A percentile compares a stretch with the other conserved stretches of the same genome.
Evolutionary conservation across 1,140 invertebrate genomes (phyloP).

Genomic region (Neomicropteryx cornuta): DNA sequence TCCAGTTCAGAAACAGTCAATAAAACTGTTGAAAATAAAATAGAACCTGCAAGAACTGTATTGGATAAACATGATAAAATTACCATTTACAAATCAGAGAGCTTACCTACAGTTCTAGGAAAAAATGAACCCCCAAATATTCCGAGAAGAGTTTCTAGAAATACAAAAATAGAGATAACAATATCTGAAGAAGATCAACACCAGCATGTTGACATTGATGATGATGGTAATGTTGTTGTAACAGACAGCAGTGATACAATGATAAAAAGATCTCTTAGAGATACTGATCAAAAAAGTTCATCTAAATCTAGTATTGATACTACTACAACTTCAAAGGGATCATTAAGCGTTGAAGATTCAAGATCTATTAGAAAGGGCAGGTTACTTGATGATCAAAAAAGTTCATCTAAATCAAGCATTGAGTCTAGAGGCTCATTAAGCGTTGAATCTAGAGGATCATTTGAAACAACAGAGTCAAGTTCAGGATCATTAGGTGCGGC

Average conservation of each 20-base stretch:
- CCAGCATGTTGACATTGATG: conserved; percentile 37
- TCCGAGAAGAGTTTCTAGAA: conserved; percentile 23
- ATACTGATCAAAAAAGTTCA: conserved; percentile 36
- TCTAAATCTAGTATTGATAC: conserved; percentile 37
- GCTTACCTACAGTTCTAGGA: too few relatives aligned
- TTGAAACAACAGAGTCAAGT: conserved; percentile 61
- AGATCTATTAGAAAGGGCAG: conserved; percentile 32
- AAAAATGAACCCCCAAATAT: conserved; percentile 11
- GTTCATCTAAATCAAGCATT: conserved; percentile 47
- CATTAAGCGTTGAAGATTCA: conserved; percentile 37
- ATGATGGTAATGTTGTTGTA: conserved; percentile 34
- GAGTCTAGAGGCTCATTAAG: conserved; percentile 47
- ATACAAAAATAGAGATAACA: conserved; percentile 39
- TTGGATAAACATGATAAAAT: too few relatives aligned
- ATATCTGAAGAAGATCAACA: conserved; percentile 41
- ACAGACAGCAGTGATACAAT: conserved; percentile 29
- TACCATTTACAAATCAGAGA: too few relatives aligned
- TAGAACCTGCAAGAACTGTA: too few relatives aligned
- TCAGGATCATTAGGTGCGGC: conserved; percentile 58
- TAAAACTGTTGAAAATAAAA: conserved; percentile 35
- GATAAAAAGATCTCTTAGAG: conserved; percentile 32
- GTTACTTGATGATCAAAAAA: conserved; percentile 36
- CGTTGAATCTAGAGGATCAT: conserved; percentile 53
- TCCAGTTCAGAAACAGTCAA: conserved; percentile 39
- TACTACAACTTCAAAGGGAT: conserved; percentile 36